Evolutionary conservation across 1,140 invertebrate genomes (phyloP).

Genomic region (Drosophila prosaltans): DNA sequence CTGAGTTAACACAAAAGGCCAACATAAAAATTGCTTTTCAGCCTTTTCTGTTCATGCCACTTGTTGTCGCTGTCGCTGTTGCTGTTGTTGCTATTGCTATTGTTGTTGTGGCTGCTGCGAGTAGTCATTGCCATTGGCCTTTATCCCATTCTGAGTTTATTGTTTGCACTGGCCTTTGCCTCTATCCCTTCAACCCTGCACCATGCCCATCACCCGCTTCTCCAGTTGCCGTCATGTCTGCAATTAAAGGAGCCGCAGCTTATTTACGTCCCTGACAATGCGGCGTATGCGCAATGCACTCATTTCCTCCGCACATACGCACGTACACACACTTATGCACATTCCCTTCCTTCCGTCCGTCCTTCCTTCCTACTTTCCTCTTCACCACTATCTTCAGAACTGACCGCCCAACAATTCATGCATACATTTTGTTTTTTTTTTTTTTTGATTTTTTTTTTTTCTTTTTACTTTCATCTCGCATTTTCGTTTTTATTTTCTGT

Average conservation of each 20-base stretch:
- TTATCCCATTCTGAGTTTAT: constrained; percentile 61
- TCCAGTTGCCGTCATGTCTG: constrained; percentile 30
- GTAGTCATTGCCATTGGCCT: constrained; percentile 52
- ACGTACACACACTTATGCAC: neutral
- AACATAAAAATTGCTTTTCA: constrained; percentile 63
- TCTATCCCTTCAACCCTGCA: constrained; percentile 32
- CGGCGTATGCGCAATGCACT: constrained; percentile 42
- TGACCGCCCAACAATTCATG: constrained; percentile 14
- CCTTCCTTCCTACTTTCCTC: neutral
- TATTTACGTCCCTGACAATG: constrained; percentile 56
- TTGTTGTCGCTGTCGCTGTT: neutral
- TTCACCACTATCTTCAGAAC: neutral
- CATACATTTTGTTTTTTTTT: neutral
- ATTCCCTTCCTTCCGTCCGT: neutral
- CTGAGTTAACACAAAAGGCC: constrained; percentile 41
- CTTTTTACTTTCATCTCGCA: neutral
- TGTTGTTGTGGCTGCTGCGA: constrained; percentile 7
- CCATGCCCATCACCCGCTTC: constrained; percentile 33
- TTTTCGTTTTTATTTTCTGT: neutral
- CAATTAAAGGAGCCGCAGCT: constrained; percentile 64
- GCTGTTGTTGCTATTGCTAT: constrained; percentile 4
- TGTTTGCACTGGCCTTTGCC: constrained; percentile 50
- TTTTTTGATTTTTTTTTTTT: neutral
- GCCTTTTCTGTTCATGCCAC: constrained; percentile 24
- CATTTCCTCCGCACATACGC: neutral